Evolutionary conservation across 2,113 vertebrate species (phyloP), one percentile per base, ranked within the genome.

Genomic region (Columbina picui): DNA sequence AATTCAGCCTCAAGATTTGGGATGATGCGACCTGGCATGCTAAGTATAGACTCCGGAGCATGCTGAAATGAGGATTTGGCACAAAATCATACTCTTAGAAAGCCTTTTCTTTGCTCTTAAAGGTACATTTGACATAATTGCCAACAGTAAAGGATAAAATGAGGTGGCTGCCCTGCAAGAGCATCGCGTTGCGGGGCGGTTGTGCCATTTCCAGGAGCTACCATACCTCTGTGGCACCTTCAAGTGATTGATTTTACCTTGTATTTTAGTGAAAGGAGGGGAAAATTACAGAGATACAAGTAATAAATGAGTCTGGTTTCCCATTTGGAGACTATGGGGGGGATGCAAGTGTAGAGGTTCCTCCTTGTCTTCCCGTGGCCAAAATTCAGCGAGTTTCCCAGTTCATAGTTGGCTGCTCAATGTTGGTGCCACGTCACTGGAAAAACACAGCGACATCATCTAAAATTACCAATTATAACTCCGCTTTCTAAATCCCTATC

Each of bases 331-430:
- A 7, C 30, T 19, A 1, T 10, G 43, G 7, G 29, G 39, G 32
- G 47, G 60, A 36, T 43, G 19, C 0, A 0, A 55, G 19, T 2
- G 0, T 45, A 18, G 55, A 74, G 67, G 27, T 56, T 16, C 3
- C 32, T 87, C 22, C 43, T 57, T 32, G 20, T 61, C 55, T 75
- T 36, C 2, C 55, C 14, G 1, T 47, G 34, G 9, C 38, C 5
- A 2, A 59, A 27, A 22, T 53, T 64, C 0, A 0, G 10, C 36
- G 53, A 11, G 22, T 68, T 85, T 83, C 79, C 68, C 0, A 0
- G 1, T 38, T 83, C 59, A 18, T 29, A 1, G 1, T 0, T 32
- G 41, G 65, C 87, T 71, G 36, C 1, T 4, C 17, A 2, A 8
- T 22, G 70, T 49, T 0, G 0, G 22, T 82, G 85, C 92, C 94